A percentile compares a stretch with the other conserved stretches of the same genome.
Conservation (phyloP, 2,888 invertebrate genomes). For the Rhagonycha lutea region DNA sequence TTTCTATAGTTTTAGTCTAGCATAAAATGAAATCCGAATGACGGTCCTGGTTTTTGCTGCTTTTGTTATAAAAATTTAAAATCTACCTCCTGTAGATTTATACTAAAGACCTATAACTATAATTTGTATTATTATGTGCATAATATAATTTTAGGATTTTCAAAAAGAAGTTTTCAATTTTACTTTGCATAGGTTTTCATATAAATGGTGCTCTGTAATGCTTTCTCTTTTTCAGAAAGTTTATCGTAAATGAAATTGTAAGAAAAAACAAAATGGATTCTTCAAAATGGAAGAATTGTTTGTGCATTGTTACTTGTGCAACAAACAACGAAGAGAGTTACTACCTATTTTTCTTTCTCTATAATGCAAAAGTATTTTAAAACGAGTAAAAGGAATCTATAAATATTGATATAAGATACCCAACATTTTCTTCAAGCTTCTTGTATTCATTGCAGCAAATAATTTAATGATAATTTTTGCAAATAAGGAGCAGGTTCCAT, state of each 20-base stretch:
- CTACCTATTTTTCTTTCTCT: background rate
- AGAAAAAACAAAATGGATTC: background rate
- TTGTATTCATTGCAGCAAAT: constrained; percentile 26
- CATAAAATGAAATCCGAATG: no score
- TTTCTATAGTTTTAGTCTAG: no score
- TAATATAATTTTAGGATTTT: no score
- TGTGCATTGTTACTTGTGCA: background rate
- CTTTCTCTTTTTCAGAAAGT: background rate
- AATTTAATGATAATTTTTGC: constrained; percentile 27
- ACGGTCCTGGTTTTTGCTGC: no score
- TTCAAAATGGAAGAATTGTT: background rate
- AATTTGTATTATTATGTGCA: no score
- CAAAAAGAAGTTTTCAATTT: no score
- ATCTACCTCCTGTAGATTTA: no score
- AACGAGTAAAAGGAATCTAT: background rate
- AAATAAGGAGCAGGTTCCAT: constrained; percentile 17
- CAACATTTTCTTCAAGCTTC: constrained; percentile 6
- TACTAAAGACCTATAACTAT: no score
- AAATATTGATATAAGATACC: background rate
- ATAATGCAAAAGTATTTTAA: background rate
- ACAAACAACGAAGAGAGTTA: background rate
- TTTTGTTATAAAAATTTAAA: no score
- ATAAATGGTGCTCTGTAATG: no score
- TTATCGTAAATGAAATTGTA: background rate
- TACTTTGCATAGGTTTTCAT: no score